phyloP scores from a whole-genome alignment of 2,113 vertebrate genomes.

The Aldabrachelys gigantea region DNA sequence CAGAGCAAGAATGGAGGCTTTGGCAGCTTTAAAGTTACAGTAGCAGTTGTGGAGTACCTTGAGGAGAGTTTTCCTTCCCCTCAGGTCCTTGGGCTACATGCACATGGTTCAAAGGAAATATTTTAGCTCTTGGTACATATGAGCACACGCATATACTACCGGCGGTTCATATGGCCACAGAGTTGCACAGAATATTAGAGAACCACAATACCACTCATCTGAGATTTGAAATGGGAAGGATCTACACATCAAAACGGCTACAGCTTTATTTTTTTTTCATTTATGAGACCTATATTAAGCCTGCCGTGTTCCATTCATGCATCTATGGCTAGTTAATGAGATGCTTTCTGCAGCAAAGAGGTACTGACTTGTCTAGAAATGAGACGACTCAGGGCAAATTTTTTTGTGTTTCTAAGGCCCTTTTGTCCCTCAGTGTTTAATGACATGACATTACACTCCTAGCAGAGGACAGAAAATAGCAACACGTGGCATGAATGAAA shows the following conservation, averaged over 20 bases:
- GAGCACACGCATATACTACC: rapidly evolving
- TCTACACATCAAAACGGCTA: neutral
- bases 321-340: neutral
- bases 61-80: neutral
- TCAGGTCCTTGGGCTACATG: neutral
- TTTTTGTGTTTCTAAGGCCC: neutral
- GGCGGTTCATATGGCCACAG: neutral
- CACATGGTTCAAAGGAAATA: neutral
- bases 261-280: neutral
- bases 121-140: neutral
- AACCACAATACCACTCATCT: neutral
- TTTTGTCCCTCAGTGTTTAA: neutral
- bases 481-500: neutral
- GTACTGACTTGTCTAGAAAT: neutral
- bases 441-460: neutral
- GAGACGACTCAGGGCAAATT: neutral
- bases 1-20: neutral
- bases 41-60: neutral
- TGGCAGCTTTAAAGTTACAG: neutral
- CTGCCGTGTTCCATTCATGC: rapidly evolving
- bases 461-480: neutral
- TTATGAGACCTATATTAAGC: neutral
- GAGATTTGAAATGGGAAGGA: neutral
- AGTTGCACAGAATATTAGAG: neutral
- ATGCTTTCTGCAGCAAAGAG: neutral